Evolutionary conservation across 1,140 invertebrate species (phyloP), one percentile per base, ranked within the genome.

Genomic region (Hyles vespertilio): DNA sequence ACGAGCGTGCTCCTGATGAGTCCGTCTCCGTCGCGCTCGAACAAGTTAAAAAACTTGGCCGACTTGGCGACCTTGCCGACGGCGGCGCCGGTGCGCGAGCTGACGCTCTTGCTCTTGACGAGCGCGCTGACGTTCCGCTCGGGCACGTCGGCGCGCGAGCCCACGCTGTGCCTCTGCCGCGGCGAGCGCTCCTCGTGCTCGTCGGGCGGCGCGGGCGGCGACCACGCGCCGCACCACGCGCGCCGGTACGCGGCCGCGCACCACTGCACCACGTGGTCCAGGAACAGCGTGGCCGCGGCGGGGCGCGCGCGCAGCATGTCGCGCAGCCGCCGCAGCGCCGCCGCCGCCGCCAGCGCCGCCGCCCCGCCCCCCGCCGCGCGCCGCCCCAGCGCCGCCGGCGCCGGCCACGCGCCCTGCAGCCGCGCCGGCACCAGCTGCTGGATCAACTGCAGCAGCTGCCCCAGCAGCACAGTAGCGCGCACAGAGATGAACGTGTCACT

Each of bases 401-500:
- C 97, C 63, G 98, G 86, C 45, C 96, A 91, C 11, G 93, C 91
- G 36, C 36, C 36, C 5, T 40, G 36, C 36, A 40, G 36, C 8
- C 36, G 36, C 36, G 36, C 36, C 36, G 36, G 36, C 8, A 40
- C 36, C 36, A 40, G 36, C 36, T 40, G 36, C 78, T 97, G 95
- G 69, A 96, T 94, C 70, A 98, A 90, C 85, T 98, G 95, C 56
- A 98, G 82, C 40, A 98, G 89, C 85, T 97, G 95, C 46, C 94
- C 93, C 50, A 99, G 89, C 11, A 99, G 86, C 55, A 99, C 94
- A 1, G 97, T 98, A 32, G 97, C 96, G 58, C 96, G 91, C 45
- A 98, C 94, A 45, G 96, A 97, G 62, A 98, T 94, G 75, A 96
- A 94, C 5, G 94, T 95, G 77, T 97, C 96, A 67, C 94, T 95